Evolutionary conservation across 2,113 vertebrate genomes (phyloP).

Genomic region (Aptenodytes forsteri): DNA sequence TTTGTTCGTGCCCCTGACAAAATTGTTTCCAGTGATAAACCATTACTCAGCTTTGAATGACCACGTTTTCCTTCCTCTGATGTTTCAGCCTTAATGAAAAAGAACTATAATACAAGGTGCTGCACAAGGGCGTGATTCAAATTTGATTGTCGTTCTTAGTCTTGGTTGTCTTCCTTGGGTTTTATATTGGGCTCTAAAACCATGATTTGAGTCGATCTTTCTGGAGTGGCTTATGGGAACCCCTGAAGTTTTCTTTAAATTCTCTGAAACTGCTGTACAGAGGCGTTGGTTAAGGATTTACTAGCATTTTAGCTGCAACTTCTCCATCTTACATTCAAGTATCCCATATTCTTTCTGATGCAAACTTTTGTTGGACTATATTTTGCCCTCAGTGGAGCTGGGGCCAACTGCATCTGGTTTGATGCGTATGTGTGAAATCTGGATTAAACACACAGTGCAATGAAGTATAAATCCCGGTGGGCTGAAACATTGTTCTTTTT

Average conservation of each 20-base stretch:
- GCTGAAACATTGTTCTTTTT: background rate
- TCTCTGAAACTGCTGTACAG: background rate
- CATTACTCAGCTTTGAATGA: background rate
- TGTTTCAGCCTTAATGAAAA: background rate
- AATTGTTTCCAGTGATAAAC: background rate
- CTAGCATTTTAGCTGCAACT: background rate
- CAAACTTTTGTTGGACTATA: background rate
- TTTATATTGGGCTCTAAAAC: background rate
- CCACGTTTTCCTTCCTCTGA: background rate
- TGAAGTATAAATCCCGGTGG: background rate
- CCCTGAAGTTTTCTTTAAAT: background rate
- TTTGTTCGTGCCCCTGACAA: background rate
- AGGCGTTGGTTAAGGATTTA: background rate
- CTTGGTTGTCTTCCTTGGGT: background rate
- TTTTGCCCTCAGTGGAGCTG: background rate
- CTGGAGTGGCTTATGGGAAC: background rate
- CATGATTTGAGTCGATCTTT: background rate
- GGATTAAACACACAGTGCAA: background rate
- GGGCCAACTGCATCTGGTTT: background rate
- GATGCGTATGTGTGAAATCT: background rate
- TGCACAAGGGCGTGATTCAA: background rate
- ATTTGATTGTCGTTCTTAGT: background rate
- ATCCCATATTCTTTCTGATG: background rate
- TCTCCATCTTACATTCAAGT: fast-evolving
- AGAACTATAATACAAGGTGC: background rate